Evolutionary conservation across 2,888 invertebrate species (phyloP), one percentile per base, ranked within the genome.

Genomic region (Phalangium opilio): DNA sequence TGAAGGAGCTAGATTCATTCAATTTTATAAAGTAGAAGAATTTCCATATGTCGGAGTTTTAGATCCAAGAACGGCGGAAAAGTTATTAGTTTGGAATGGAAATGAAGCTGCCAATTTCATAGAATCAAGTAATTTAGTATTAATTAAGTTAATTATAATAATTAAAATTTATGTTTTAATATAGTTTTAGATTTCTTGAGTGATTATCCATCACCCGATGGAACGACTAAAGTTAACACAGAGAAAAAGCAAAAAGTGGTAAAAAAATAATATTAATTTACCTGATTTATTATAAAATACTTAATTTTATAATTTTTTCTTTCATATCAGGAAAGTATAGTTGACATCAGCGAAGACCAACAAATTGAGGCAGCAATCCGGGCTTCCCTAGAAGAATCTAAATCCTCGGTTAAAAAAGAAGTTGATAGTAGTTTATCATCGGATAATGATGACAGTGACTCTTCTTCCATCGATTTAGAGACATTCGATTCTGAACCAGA

Each of bases 41-140:
- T 75, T 75, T 63, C 79, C 79, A 1, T 77, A 78, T 58, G 64
- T 79, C 49, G 75, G 77, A 49, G 65, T 79, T 5, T 65, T 79
- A 46, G 79, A 79, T 65, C 79, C 79, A 10, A 68, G 75, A 19
- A 43, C 44, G 17, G 44, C 41, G 8, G 41, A 41, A 10, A 41
- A 41, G 7, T 18, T 41, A 14, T 14, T 19, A 4, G 19, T 36
- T 43, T 43, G 33, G 44, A 43, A 43, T 20, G 14, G 5, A 35
- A 20, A 18, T 17, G 36, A 33, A 2, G 14, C 39, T 17, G 17
- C 18, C 8, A 3, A 5, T 8, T 27, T 36, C 10, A 12, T 10
- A 8, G 38, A 38, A 38, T 17, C 38, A 12, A 38, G 18, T 38
- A 17, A 36, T n/a, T n/a, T n/a, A n/a, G n/a, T n/a, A n/a, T 27